Base-by-base conservation (phyloP, 2,113 vertebrate genomes). In the Macquaria australasica region DNA sequence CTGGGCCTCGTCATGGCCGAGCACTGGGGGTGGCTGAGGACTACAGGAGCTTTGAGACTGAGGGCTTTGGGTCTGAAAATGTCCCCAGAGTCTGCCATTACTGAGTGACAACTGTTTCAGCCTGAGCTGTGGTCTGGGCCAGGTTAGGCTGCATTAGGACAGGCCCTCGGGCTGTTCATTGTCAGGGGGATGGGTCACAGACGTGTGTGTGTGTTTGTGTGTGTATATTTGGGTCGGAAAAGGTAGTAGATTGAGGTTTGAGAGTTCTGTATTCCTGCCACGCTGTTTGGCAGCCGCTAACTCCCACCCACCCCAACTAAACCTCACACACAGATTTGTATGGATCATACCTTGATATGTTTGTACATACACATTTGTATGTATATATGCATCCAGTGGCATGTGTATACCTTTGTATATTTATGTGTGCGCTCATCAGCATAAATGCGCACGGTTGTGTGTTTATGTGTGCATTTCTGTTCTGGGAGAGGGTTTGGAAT, bases 71-170 rank as follows among this genome's bases (percentile, higher is more conserved):
- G 78, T 77, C 66, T 70, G 85, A 81, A 58, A 73, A 69, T 79
- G 87, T 93, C 91, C 93, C 92, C 77, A 76, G 93, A 87, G 93
- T 93, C 79, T 53, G 71, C 60, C 89, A 85, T 86, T 96, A 97
- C 93, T 97, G 97, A 98, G 95, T 97, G 97, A 97, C 97, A 90
- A 96, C 96, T 96, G 96, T 97, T 97, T 97, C 96, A 97, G 93
- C 96, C 95, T 94, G 92, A 96, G 95, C 95, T 96, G 96, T 96
- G 96, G 97, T 95, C 95, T 96, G 93, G 94, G 90, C 95, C 76
- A 8, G 76, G 76, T 69, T 41, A 43, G 89, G 84, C 81, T 31
- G 79, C 82, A 81, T 81, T 84, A 83, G 78, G 87, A 87, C 86
- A 55, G 87, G 70, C 77, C 86, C 85, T 15, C 93, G 94, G 95